These are phyloP conservation scores for Eledona agricola DNA, from an alignment of 2,888 invertebrate species.

Conservation along the genomic window DNA sequence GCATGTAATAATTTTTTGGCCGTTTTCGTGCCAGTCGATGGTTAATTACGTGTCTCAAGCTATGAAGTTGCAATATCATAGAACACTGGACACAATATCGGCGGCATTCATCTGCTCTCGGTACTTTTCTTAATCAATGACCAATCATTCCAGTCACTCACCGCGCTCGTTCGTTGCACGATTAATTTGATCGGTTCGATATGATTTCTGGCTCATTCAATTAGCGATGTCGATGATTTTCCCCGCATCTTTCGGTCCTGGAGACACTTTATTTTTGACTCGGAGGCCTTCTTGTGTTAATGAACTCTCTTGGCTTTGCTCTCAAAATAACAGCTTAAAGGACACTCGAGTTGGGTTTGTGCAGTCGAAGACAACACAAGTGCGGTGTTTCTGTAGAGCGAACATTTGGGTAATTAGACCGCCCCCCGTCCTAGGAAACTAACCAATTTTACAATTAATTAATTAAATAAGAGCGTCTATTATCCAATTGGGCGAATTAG, in stretches of 20 bases:
- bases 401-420: conserved; percentile 15
- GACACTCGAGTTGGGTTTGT: conserved; percentile 36
- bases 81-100: no score
- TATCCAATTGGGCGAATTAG: conserved; percentile 19
- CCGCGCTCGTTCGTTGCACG: not conserved
- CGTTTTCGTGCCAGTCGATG: no score
- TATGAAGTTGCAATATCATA: no score
- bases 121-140: conserved; percentile 11
- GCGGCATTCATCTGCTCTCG: conserved; percentile 3
- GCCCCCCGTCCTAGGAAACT: conserved; percentile 9
- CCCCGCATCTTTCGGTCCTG: conserved; percentile 7
- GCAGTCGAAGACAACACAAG: conserved; percentile 29
- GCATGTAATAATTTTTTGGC: no score
- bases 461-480: conserved; percentile 19
- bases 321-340: conserved; percentile 45
- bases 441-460: conserved; percentile 8
- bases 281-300: conserved; percentile 42
- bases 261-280: conserved; percentile 37
- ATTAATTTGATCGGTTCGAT: conserved; percentile 12
- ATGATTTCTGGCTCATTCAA: conserved; percentile 5
- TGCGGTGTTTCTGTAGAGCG: conserved; percentile 16
- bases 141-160: conserved; percentile 12
- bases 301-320: conserved; percentile 45
- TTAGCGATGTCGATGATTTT: conserved; percentile 6
- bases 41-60: no score